A percentile compares a stretch with the other conserved stretches of the same genome.
phyloP scores from a whole-genome alignment of 1,140 invertebrate species.

The Zophobas morio region DNA sequence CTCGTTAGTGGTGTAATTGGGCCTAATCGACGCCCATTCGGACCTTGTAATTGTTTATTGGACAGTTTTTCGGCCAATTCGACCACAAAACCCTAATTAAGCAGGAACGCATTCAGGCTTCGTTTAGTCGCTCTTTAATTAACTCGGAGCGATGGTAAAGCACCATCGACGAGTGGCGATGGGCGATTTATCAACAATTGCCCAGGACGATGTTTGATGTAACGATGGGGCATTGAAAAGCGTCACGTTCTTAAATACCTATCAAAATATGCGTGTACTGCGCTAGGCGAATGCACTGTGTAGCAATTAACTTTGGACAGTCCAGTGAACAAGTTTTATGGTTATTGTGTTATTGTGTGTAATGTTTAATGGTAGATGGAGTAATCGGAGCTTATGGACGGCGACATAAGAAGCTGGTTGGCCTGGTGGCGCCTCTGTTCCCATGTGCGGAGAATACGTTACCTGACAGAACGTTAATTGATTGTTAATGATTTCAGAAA shows the following conservation, averaged over 20 bases:
- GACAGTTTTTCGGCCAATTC: constrained; percentile 20
- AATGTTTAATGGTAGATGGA: constrained; percentile 18
- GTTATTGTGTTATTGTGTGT: constrained; percentile 17
- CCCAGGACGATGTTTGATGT: not conserved
- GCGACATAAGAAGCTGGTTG: constrained; percentile 29
- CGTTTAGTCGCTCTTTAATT: constrained; percentile 24
- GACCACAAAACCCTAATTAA: constrained; percentile 38
- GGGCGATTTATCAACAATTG: constrained; percentile 5
- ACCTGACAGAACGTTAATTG: constrained; percentile 40
- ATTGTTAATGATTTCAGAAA: constrained; percentile 42
- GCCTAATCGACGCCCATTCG: constrained; percentile 38
- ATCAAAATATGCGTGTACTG: constrained; percentile 2
- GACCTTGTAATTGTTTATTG: constrained; percentile 34
- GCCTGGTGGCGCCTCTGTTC: constrained; percentile 25
- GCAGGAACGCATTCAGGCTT: constrained; percentile 10
- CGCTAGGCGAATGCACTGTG: not conserved
- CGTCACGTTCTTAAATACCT: not conserved
- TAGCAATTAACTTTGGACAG: constrained; percentile 33
- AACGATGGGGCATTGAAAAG: constrained; percentile 4
- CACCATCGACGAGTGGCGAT: not conserved
- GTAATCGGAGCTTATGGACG: constrained; percentile 27
- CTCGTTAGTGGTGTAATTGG: constrained; percentile 45
- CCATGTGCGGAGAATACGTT: constrained; percentile 39
- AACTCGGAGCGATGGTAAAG: not conserved
- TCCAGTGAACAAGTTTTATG: constrained; percentile 23